These are phyloP conservation scores for Eupeodes latifasciatus DNA, from an alignment of 2,888 invertebrate species.

Conservation along the genomic window DNA sequence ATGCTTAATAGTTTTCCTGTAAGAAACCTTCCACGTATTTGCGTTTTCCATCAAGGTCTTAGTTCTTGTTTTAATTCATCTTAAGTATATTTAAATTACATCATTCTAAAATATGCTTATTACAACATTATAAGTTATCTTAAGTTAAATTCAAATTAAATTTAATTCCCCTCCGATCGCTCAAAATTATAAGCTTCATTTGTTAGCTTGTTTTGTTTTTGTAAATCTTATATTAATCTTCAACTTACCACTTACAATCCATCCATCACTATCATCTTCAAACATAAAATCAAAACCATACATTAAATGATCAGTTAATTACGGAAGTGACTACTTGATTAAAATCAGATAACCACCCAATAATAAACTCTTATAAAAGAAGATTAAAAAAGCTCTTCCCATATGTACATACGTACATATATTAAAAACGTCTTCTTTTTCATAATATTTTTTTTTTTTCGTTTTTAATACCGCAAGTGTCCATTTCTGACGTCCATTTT, in stretches of 20 bases:
- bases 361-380: conserved; percentile 32
- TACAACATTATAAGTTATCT: no score
- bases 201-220: neutral
- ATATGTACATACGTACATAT: neutral
- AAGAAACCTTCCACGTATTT: no score
- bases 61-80: no score
- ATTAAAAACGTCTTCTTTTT: conserved; percentile 33
- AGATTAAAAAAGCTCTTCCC: conserved; percentile 10
- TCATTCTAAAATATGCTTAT: no score
- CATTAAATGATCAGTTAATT: conserved; percentile 57
- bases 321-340: conserved; percentile 61
- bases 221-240: neutral
- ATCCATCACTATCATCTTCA: conserved; percentile 21
- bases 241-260: conserved; percentile 18
- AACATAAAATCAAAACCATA: conserved; percentile 7
- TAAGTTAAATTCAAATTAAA: neutral
- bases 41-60: neutral
- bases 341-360: conserved; percentile 56
- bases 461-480: conserved; percentile 12
- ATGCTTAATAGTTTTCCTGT: no score
- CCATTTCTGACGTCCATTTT: conserved; percentile 13
- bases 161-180: neutral
- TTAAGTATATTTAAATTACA: no score
- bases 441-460: neutral
- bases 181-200: neutral